These are phyloP conservation scores for Pedionomus torquatus DNA, from an alignment of 2,113 vertebrate species.

Conservation along the genomic window DNA sequence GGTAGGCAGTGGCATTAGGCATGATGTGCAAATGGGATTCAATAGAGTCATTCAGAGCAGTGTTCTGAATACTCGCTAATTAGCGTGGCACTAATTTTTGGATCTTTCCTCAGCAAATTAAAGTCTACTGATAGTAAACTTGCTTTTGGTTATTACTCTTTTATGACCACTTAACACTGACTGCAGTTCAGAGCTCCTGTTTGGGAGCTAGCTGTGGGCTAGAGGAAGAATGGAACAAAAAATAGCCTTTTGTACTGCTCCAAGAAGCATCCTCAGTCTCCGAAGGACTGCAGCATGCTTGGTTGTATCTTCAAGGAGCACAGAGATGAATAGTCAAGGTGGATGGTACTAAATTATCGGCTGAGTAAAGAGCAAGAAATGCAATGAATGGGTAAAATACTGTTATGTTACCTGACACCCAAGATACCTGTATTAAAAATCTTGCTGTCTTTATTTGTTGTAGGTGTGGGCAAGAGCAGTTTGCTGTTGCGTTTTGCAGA, in stretches of 20 bases:
- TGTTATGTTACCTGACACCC: background rate
- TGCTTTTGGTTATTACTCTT: background rate
- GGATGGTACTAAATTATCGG: background rate
- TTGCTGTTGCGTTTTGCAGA: constrained; percentile 96
- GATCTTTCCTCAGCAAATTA: background rate
- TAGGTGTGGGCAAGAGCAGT: constrained; percentile 99
- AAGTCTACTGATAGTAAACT: background rate
- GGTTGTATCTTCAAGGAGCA: background rate
- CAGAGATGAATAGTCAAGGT: background rate
- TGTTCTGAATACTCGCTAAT: background rate
- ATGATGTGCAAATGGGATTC: background rate
- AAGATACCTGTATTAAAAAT: background rate
- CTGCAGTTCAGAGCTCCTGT: background rate
- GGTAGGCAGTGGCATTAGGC: background rate
- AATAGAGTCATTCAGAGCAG: background rate
- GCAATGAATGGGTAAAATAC: background rate
- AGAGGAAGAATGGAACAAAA: background rate
- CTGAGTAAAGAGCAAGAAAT: background rate
- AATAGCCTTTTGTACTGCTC: background rate
- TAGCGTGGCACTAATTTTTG: background rate
- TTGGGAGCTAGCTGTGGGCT: background rate
- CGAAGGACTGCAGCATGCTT: background rate
- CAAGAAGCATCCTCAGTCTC: background rate
- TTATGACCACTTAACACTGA: background rate
- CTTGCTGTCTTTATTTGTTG: constrained; percentile 33